Percentiles rank a stretch among this genome's conserved stretches.
Conservation (phyloP, 2,797 vertebrate species). For the Falco berigora region DNA sequence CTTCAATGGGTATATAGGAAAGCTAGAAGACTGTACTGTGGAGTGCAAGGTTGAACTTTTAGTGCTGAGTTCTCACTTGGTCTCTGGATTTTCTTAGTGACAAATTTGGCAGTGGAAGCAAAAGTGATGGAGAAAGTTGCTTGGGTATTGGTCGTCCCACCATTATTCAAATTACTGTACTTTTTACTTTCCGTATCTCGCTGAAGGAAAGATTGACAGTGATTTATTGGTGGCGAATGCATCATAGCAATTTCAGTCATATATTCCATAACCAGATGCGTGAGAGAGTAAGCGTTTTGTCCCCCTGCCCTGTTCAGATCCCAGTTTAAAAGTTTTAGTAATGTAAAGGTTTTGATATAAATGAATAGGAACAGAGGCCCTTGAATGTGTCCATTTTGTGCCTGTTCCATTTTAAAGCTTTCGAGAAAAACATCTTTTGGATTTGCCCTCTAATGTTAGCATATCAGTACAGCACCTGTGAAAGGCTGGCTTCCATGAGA, state of each 20-base stretch:
- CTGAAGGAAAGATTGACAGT: constrained; percentile 69
- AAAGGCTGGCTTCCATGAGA: neutral
- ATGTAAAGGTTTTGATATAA: neutral
- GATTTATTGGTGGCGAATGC: constrained; percentile 50
- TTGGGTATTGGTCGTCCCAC: constrained; percentile 61
- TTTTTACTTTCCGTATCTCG: constrained; percentile 65
- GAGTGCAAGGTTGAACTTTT: constrained; percentile 11
- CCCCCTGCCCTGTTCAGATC: neutral
- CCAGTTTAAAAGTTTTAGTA: neutral
- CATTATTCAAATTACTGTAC: constrained; percentile 65
- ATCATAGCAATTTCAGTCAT: constrained; percentile 59
- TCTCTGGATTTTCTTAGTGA: constrained; percentile 27
- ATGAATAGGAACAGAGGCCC: neutral
- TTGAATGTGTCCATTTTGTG: neutral
- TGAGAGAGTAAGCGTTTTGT: constrained; percentile 41
- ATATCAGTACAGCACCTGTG: neutral
- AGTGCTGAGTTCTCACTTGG: neutral
- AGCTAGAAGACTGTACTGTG: neutral
- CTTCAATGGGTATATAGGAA: neutral
- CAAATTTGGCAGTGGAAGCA: constrained; percentile 24
- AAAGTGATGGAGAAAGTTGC: constrained; percentile 56
- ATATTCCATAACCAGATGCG: constrained; percentile 58
- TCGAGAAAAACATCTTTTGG: neutral
- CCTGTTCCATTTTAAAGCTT: neutral
- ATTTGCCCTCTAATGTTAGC: neutral